phyloP scores from a whole-genome alignment of 2,797 vertebrate species.

The Garrulus glandarius region DNA sequence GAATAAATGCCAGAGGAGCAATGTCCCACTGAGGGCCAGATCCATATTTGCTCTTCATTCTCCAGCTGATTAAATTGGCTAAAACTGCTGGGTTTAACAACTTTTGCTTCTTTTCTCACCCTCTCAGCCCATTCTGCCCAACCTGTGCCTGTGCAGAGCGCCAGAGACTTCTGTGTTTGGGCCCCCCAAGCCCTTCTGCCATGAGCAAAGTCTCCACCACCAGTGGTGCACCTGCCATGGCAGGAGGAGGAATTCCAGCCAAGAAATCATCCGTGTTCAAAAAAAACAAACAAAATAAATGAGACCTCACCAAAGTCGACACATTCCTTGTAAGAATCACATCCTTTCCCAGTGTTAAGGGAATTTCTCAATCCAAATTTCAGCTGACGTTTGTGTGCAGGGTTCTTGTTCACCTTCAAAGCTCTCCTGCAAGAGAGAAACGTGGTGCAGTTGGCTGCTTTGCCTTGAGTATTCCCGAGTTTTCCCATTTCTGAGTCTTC shows the following conservation, averaged over 20 bases:
- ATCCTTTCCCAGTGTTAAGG: accelerated
- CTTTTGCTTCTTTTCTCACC: background rate
- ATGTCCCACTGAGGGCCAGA: background rate
- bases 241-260: background rate
- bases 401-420: accelerated
- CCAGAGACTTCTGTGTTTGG: background rate
- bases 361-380: background rate
- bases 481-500: background rate
- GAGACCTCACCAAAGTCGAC: accelerated
- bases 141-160: background rate
- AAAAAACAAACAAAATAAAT: background rate
- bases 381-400: background rate
- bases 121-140: background rate
- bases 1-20: background rate
- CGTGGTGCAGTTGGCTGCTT: background rate
- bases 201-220: background rate
- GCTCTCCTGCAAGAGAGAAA: background rate
- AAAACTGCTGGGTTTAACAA: background rate
- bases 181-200: background rate
- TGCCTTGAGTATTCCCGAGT: background rate
- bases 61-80: background rate
- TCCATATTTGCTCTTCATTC: background rate
- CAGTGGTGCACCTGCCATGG: background rate
- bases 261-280: background rate
- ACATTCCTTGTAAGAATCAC: accelerated